phyloP scores from a whole-genome alignment of 2,797 vertebrate species.

The Schizopygopsis malacanthus region DNA sequence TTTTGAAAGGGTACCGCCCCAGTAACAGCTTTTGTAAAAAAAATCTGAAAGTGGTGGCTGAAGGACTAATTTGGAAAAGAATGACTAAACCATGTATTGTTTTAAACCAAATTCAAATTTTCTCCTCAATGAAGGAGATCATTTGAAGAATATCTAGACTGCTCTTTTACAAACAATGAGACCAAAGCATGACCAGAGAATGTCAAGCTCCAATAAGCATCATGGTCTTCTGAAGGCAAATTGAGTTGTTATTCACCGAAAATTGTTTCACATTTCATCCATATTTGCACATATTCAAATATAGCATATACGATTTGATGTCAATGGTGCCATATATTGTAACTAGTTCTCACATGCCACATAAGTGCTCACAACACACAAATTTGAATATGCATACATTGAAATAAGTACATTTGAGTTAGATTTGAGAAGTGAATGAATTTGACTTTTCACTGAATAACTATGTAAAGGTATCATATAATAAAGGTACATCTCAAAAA shows the following conservation, averaged over 20 bases:
- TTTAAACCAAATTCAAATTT: neutral
- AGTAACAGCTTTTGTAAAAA: neutral
- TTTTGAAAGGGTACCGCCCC: neutral
- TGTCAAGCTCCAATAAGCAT: neutral
- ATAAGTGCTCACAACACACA: neutral
- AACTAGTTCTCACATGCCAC: neutral
- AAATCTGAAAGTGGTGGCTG: neutral
- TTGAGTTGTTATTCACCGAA: neutral
- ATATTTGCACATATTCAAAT: conserved; percentile 6
- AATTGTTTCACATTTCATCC: neutral
- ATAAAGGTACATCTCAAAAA: neutral
- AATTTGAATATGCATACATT: neutral
- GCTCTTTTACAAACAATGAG: neutral
- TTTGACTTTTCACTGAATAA: neutral
- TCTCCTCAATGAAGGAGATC: neutral
- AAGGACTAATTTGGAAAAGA: neutral
- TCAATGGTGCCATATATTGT: neutral
- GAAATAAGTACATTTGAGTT: neutral
- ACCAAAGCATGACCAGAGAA: neutral
- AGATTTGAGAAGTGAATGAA: neutral
- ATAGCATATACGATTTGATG: neutral
- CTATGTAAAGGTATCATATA: too few relatives aligned
- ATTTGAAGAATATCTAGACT: neutral
- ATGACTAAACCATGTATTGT: neutral
- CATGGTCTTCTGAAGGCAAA: neutral